Evolutionary conservation across 2,888 invertebrate genomes (phyloP).

Genomic region (Apoda limacodes): DNA sequence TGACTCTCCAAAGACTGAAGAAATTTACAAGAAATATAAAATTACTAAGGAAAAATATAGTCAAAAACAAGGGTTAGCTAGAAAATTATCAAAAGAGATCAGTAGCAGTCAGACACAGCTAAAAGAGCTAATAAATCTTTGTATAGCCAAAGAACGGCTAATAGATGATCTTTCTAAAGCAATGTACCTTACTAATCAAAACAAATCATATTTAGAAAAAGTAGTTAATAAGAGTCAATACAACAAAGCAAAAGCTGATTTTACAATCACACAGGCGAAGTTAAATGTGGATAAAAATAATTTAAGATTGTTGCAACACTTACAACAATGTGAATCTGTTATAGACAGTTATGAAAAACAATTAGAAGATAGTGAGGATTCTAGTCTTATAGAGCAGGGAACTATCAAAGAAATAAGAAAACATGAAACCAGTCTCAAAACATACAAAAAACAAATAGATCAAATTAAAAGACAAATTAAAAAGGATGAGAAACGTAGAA

Average conservation of each 20-base stretch:
- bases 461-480: slow-evolving; percentile 79
- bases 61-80: slow-evolving; percentile 57
- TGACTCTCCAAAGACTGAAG: slow-evolving; percentile 58
- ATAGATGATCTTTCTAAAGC: slow-evolving; percentile 73
- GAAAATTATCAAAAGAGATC: slow-evolving; percentile 69
- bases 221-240: slow-evolving; percentile 71
- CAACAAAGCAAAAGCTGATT: slow-evolving; percentile 66
- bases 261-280: slow-evolving; percentile 66
- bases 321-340: slow-evolving; percentile 40
- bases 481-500: slow-evolving; percentile 79
- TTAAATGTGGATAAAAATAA: slow-evolving; percentile 72
- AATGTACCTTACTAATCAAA: slow-evolving; percentile 40
- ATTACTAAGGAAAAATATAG: slow-evolving; percentile 61
- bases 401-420: slow-evolving; percentile 76
- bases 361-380: slow-evolving; percentile 34
- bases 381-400: slow-evolving; percentile 66
- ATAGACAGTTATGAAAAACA: slow-evolving; percentile 44
- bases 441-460: slow-evolving; percentile 81
- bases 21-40: slow-evolving; percentile 66
- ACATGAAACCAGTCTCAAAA: slow-evolving; percentile 78
- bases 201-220: slow-evolving; percentile 67
- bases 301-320: slow-evolving; percentile 33
- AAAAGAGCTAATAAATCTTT: slow-evolving; percentile 77
- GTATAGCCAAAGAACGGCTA: slow-evolving; percentile 76
- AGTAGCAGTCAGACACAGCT: slow-evolving; percentile 76